These are phyloP conservation scores for Leucopternis melanops DNA, from an alignment of 2,113 vertebrate genomes.

Conservation along the genomic window DNA sequence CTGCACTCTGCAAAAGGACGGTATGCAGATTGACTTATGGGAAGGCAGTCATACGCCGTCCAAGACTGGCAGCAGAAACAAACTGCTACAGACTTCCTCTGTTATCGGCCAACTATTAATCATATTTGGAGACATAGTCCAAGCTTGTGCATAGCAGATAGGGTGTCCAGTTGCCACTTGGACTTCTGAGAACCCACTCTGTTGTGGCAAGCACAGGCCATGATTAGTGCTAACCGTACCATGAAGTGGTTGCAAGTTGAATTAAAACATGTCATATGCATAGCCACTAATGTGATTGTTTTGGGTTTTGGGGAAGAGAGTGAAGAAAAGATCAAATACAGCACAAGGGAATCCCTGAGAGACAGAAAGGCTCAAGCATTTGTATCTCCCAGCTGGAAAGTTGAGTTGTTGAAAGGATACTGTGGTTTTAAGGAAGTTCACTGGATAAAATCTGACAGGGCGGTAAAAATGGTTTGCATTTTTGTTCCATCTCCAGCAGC, in stretches of 20 bases:
- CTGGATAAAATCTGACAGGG: slow-evolving; percentile 73
- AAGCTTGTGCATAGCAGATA: not conserved
- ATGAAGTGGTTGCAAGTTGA: not conserved
- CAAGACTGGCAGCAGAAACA: not conserved
- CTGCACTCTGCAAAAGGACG: not conserved
- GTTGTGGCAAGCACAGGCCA: not conserved
- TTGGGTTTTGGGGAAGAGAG: not conserved
- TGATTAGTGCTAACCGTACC: not conserved
- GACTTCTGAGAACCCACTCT: not conserved
- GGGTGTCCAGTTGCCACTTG: not conserved
- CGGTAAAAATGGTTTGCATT: slow-evolving; percentile 73
- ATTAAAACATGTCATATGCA: slow-evolving; percentile 7
- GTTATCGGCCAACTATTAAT: not conserved
- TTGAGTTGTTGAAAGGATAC: slow-evolving; percentile 70
- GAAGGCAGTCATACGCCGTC: not conserved
- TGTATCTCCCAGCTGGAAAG: slow-evolving; percentile 62
- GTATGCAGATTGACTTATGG: not conserved
- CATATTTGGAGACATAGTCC: not conserved
- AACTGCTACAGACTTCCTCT: not conserved
- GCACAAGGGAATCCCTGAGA: slow-evolving; percentile 13
- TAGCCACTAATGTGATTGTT: not conserved
- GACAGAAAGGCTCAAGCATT: not conserved
- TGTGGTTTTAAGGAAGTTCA: slow-evolving; percentile 70
- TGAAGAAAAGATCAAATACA: slow-evolving; percentile 23
- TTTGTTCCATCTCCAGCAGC: slow-evolving; percentile 67